A percentile compares a stretch with the other conserved stretches of the same genome.
These are phyloP conservation scores for Xestia c-nigrum DNA, from an alignment of 2,888 invertebrate species.

Conservation along the genomic window DNA sequence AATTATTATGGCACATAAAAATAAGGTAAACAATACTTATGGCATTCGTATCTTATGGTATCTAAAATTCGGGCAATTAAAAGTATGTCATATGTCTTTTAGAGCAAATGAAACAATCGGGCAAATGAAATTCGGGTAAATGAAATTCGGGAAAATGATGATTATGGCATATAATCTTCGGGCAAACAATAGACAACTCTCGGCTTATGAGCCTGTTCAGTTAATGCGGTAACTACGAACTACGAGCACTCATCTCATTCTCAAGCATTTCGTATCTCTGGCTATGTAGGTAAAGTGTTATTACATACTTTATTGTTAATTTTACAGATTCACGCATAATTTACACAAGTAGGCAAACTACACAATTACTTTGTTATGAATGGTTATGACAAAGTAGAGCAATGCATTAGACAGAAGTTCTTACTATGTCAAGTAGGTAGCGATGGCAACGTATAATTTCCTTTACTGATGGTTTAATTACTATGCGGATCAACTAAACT, in stretches of 20 bases:
- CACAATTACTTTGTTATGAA: conserved; percentile 49
- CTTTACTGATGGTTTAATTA: not conserved
- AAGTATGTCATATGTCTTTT: no score
- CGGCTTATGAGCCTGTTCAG: conserved; percentile 2
- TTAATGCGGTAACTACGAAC: conserved; percentile 47
- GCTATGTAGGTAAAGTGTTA: conserved; percentile 68
- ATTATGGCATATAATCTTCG: no score
- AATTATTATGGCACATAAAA: no score
- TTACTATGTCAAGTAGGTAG: not conserved
- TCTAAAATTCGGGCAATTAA: no score
- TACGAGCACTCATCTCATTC: conserved; percentile 39
- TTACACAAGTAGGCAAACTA: conserved; percentile 60
- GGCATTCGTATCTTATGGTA: no score
- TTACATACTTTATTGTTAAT: conserved; percentile 64
- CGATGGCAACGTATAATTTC: not conserved
- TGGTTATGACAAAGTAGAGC: conserved; percentile 46
- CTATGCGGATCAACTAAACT: not conserved
- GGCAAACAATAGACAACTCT: no score
- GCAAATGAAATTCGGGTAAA: no score
- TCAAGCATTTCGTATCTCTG: conserved; percentile 52
- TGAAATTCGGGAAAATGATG: no score
- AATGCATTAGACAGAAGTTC: conserved; percentile 23
- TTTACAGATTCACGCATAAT: conserved; percentile 63
- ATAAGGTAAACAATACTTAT: no score
- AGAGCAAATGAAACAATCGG: no score